Conservation (phyloP, 2,888 invertebrate species). For the Sarcophaga caerulescens region DNA sequence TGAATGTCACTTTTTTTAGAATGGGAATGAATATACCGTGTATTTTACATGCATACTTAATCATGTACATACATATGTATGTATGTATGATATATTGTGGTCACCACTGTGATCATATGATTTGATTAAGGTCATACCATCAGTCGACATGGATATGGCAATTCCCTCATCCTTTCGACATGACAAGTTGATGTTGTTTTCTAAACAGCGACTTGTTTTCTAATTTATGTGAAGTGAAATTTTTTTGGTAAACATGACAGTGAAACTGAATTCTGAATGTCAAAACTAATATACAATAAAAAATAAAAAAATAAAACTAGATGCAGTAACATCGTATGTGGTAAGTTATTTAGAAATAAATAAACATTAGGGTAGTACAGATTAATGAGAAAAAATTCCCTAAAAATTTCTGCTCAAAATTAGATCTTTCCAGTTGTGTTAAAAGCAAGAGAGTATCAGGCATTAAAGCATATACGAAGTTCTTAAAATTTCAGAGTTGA, state of each 20-base stretch:
- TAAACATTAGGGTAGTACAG: not conserved
- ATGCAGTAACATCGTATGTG: not conserved
- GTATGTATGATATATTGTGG: too few relatives aligned
- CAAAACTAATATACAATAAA: not conserved
- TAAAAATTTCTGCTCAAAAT: not conserved
- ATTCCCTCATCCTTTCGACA: not conserved
- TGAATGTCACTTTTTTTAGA: too few relatives aligned
- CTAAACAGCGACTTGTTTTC: not conserved
- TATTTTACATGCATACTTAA: too few relatives aligned
- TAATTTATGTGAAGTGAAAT: not conserved
- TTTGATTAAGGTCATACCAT: not conserved
- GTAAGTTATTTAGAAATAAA: slow-evolving; percentile 33
- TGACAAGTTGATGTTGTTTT: not conserved
- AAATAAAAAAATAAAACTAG: not conserved
- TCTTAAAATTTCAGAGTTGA: too few relatives aligned
- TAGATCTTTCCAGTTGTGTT: too few relatives aligned
- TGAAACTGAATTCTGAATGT: not conserved
- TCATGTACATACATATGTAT: too few relatives aligned
- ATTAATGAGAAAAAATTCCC: not conserved
- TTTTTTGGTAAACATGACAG: not conserved
- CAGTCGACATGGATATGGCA: not conserved
- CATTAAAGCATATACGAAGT: too few relatives aligned
- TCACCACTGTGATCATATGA: not conserved
- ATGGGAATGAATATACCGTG: too few relatives aligned
- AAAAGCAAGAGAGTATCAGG: too few relatives aligned